Evolutionary conservation across 2,888 invertebrate species (phyloP).

Genomic region (Phragmatobia fuliginosa): DNA sequence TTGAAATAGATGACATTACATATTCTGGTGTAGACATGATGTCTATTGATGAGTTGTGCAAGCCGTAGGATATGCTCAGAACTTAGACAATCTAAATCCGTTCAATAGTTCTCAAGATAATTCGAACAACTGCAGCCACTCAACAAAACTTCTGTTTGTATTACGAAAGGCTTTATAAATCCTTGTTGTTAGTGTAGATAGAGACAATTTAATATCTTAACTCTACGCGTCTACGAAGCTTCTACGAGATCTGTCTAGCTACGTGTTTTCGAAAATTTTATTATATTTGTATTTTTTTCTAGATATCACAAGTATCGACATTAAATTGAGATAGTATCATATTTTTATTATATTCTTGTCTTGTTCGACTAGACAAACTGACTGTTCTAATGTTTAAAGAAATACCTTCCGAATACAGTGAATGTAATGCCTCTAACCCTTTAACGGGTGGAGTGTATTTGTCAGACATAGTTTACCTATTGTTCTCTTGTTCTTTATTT

Average conservation of each 20-base stretch:
- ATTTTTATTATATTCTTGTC: background rate
- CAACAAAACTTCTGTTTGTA: background rate
- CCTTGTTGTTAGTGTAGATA: background rate
- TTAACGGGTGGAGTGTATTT: background rate
- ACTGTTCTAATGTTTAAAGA: background rate
- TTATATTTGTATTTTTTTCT: background rate
- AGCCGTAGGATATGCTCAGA: background rate
- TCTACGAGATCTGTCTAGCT: background rate
- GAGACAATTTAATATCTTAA: background rate
- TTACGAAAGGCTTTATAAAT: background rate
- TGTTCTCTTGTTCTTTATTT: conserved; percentile 12
- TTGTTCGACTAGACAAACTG: background rate
- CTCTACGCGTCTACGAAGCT: background rate
- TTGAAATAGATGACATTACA: background rate
- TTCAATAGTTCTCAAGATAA: background rate
- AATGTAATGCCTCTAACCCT: background rate
- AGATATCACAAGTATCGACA: background rate
- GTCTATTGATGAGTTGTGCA: background rate
- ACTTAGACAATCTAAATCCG: background rate
- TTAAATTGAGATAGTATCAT: background rate
- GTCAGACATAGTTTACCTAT: conserved; percentile 6
- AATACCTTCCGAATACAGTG: background rate
- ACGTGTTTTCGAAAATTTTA: background rate
- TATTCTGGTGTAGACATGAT: background rate
- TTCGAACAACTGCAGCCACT: background rate